Evolutionary conservation across 2,888 invertebrate species (phyloP).

Genomic region (Drosophila mettleri): DNA sequence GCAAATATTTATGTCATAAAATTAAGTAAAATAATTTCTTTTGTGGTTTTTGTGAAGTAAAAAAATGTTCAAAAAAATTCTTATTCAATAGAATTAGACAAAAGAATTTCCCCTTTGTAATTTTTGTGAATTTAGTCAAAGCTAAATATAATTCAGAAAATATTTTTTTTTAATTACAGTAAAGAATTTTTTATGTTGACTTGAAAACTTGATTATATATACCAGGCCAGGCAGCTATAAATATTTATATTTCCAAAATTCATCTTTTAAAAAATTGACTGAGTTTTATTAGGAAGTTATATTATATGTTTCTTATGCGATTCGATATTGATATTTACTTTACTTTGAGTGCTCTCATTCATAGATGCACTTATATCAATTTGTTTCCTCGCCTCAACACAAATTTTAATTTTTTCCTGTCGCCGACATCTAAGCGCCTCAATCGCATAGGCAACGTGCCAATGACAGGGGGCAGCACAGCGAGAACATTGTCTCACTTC

Average conservation of each 20-base stretch:
- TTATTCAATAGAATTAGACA: background rate
- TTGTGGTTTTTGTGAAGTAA: background rate
- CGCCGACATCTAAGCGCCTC: slow-evolving; percentile 42
- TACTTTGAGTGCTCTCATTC: background rate
- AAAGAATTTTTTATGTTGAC: no score
- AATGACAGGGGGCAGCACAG: slow-evolving; percentile 49
- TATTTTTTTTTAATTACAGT: no score
- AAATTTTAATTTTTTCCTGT: slow-evolving; percentile 36
- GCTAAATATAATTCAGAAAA: background rate
- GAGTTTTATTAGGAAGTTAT: background rate
- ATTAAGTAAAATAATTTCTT: background rate
- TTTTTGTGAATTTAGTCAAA: background rate
- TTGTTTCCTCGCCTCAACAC: slow-evolving; percentile 32
- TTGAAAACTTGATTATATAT: no score
- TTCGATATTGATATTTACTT: background rate
- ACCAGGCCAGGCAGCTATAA: no score
- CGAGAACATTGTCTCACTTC: slow-evolving; percentile 45
- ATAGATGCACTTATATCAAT: slow-evolving; percentile 20
- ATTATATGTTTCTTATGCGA: no score
- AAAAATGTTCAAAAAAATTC: no score
- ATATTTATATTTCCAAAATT: no score
- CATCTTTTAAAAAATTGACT: no score
- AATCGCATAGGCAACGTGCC: slow-evolving; percentile 43
- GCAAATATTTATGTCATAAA: background rate
- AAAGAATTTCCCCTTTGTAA: background rate